Base-by-base conservation (phyloP, 1,140 invertebrate species). In the Dufourea novaeangliae region DNA sequence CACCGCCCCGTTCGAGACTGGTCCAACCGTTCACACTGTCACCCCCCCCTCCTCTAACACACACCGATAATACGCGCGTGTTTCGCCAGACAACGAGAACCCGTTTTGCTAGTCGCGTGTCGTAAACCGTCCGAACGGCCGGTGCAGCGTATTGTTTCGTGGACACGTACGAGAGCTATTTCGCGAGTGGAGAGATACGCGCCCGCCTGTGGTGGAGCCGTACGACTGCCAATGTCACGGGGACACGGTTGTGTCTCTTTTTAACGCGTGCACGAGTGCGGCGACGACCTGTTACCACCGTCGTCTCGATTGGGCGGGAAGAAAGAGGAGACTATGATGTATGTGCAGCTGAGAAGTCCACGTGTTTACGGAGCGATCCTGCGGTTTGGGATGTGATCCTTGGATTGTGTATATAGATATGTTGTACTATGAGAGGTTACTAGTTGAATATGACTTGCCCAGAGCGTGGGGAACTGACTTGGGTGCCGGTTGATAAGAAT, bases 21-120 rank as follows among this genome's bases (percentile, higher is more conserved):
- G 66, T 79, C 74, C 68, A 71, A 69, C 25, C 32, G 37, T 61
- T 5, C 17, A n/a, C 39, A 62, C 44, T 37, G 63, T 50, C 68
- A 62, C 62, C n/a, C n/a, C n/a, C n/a, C n/a, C n/a, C n/a, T n/a
- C n/a, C n/a, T n/a, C n/a, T n/a, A n/a, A n/a, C n/a, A n/a, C n/a
- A n/a, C 59, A 69, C 62, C 64, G 73, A 62, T 61, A 37, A 61
- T n/a, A n/a, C 59, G 34, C 32, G 34, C n/a, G n/a, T 50, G 46
- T 50, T n/a, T 50, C n/a, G n/a, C n/a, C n/a, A 50, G 46, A n/a
- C 46, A 17, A 50, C 46, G 70, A 79, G 69, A 72, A 82, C 73
- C 29, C 14, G 39, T 50, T 66, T 62, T 22, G 25, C 32, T 27
- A 27, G 25, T 20, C 34, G 27, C 11, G 22, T 29, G 67, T 71